A percentile compares a stretch with the other conserved stretches of the same genome.
phyloP scores from a whole-genome alignment of 2,113 vertebrate genomes.

The Choloepus hoffmanni region DNA sequence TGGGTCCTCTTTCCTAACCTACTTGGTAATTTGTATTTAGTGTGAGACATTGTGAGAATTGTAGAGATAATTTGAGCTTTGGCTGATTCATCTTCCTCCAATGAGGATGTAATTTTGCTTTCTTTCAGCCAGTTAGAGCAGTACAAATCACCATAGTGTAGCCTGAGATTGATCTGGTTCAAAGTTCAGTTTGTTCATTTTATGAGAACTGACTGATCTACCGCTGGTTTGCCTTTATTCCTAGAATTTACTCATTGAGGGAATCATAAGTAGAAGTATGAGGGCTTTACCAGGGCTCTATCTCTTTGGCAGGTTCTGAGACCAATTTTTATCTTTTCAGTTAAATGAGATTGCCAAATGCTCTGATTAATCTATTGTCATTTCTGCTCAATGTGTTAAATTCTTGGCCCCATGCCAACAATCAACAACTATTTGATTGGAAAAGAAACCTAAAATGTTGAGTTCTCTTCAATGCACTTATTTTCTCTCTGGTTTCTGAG shows the following conservation, averaged over 20 bases:
- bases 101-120: not conserved
- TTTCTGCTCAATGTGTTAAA: not conserved
- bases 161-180: not conserved
- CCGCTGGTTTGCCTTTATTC: not conserved
- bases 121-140: not conserved
- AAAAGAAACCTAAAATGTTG: not conserved
- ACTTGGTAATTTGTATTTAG: slow-evolving; percentile 28
- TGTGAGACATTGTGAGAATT: not conserved
- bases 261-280: not conserved
- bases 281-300: not conserved
- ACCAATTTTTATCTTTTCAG: not conserved
- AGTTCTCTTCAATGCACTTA: not conserved
- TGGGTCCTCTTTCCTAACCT: not conserved
- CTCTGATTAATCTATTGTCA: not conserved
- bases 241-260: not conserved
- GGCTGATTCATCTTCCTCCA: not conserved
- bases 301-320: not conserved
- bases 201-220: not conserved
- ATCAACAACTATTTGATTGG: not conserved
- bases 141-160: not conserved
- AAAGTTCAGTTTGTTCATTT: not conserved
- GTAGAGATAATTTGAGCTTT: not conserved
- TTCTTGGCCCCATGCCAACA: not conserved
- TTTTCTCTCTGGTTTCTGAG: not conserved
- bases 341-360: not conserved